Conservation (phyloP, 2,113 vertebrate genomes). For the Mustela nigripes region DNA sequence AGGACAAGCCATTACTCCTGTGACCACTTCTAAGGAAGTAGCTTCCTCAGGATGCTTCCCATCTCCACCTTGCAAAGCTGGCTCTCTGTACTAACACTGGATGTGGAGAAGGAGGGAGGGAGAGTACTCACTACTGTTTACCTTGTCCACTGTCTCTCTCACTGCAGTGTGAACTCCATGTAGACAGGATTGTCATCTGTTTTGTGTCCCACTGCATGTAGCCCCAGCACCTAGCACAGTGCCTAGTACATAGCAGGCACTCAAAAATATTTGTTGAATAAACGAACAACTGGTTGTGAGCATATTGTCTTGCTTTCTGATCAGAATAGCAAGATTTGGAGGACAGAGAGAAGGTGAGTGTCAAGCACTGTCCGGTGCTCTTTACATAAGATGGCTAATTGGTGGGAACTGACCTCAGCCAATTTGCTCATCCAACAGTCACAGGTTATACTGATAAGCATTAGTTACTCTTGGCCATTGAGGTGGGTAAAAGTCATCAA, state of each 20-base stretch:
- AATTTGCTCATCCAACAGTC: background rate
- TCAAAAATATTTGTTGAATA: background rate
- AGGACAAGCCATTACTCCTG: background rate
- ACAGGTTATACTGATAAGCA: background rate
- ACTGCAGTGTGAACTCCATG: fast-evolving
- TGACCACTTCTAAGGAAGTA: background rate
- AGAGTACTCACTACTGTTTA: fast-evolving
- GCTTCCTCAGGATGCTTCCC: background rate
- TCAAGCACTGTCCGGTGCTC: background rate
- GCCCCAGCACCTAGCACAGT: background rate
- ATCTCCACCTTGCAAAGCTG: background rate
- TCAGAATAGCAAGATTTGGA: background rate
- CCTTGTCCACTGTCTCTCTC: background rate
- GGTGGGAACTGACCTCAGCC: background rate
- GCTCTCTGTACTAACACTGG: background rate
- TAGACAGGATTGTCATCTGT: no score
- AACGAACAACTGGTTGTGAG: background rate
- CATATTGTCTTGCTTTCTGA: background rate
- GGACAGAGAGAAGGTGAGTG: background rate
- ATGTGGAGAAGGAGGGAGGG: no score
- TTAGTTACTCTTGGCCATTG: background rate
- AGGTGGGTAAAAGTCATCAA: background rate
- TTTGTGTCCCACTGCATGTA: fast-evolving
- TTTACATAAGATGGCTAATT: background rate
- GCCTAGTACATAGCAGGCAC: background rate